These are phyloP conservation scores for Zapornia atra DNA, from an alignment of 2,113 vertebrate species.

Conservation along the genomic window DNA sequence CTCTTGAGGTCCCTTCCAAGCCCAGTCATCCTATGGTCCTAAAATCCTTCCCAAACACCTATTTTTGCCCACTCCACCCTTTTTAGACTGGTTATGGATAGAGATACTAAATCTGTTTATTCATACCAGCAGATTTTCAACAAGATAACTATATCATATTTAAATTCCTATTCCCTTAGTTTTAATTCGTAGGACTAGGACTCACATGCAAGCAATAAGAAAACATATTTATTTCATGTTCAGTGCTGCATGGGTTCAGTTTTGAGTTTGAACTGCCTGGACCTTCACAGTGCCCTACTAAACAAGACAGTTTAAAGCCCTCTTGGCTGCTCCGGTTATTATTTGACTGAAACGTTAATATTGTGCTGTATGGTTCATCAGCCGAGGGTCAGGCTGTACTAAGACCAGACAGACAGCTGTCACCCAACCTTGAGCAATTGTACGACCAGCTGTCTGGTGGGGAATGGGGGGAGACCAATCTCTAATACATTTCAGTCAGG, in stretches of 20 bases:
- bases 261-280: neutral
- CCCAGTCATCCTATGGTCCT: neutral
- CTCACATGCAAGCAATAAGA: neutral
- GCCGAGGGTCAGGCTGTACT: neutral
- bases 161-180: neutral
- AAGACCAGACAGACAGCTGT: neutral
- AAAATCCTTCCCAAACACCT: neutral
- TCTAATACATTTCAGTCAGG: neutral
- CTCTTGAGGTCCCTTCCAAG: neutral
- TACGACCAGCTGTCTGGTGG: neutral
- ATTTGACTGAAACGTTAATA: neutral
- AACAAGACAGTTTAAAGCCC: neutral
- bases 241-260: neutral
- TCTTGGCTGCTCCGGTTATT: neutral
- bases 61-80: neutral
- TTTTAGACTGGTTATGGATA: neutral
- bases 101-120: neutral
- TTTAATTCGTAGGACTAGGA: neutral
- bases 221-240: neutral
- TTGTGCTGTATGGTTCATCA: neutral
- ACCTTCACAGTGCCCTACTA: neutral
- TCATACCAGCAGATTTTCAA: neutral
- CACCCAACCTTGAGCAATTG: neutral
- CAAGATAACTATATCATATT: neutral
- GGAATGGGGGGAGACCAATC: neutral